Evolutionary conservation across 2,797 vertebrate species (phyloP), one percentile per base, ranked within the genome.

Genomic region (Chelon auratus): DNA sequence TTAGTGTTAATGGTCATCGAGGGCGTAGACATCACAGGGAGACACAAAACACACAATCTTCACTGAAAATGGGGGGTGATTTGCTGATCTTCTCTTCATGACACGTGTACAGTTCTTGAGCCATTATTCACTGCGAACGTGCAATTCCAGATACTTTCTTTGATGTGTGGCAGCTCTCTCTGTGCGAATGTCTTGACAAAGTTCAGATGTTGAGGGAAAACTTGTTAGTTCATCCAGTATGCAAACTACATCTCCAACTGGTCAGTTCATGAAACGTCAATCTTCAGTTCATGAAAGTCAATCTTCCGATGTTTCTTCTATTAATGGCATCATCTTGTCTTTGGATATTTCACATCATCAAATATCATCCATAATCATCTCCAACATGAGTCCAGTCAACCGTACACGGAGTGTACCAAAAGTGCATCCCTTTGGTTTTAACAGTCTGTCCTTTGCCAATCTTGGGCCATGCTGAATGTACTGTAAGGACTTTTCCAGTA

Each of bases 21-120:
- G 96, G 95, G 93, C 95, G 96, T 93, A 87, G 91, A 94, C 95
- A 96, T 91, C 96, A 96, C 94, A 97, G 94, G 95, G 94, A 97
- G 95, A 96, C 95, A 97, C 92, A 97, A 92, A 93, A 95, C 95
- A 96, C 94, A 98, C 95, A 96, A 95, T 97, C 96, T 95, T 97
- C 93, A 91, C 87, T 92, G 95, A 80, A 85, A 81, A 86, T 87
- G 91, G 90, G 62, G 91, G 93, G 39, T 5, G 67, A 64, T 63
- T 88, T 63, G 24, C 67, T 47, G 93, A 89, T 97, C 95, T 95
- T 96, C 95, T 91, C 86, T 92, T 94, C 86, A 84, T 87, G 70
- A 70, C 56, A 81, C 13, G 54, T 52, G 47, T 59, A 33, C 61
- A 55, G 77, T 26, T 75, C 30, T 83, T 62, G 45, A 58, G 78